These are phyloP conservation scores for Trichechus manatus DNA, from an alignment of 2,113 vertebrate species.

Conservation along the genomic window DNA sequence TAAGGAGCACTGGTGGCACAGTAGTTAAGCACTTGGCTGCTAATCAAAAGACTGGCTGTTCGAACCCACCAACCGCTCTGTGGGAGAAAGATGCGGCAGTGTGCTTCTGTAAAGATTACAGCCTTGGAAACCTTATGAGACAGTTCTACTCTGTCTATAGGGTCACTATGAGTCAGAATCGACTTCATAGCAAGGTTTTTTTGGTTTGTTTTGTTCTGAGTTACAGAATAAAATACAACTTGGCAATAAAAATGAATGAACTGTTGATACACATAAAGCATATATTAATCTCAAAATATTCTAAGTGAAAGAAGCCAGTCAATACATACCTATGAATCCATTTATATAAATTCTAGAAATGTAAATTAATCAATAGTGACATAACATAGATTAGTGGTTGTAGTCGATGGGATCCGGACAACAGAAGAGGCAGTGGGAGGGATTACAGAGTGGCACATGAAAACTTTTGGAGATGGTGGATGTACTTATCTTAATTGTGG, in stretches of 20 bases:
- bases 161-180: too few species aligned
- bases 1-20: too few species aligned
- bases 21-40: too few species aligned
- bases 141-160: too few species aligned
- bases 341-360: background rate
- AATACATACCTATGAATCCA: background rate
- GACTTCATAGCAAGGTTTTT: too few species aligned
- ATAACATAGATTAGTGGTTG: background rate
- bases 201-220: too few species aligned
- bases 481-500: background rate
- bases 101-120: too few species aligned
- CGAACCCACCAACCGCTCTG: too few species aligned
- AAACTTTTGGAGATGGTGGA: background rate
- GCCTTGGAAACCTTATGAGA: too few species aligned
- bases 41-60: too few species aligned
- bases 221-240: background rate
- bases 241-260: constrained; percentile 10
- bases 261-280: background rate
- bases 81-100: too few species aligned
- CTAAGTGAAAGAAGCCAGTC: background rate
- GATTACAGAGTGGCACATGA: background rate
- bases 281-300: background rate
- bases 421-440: background rate
- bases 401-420: background rate
- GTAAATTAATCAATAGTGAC: background rate